phyloP scores from a whole-genome alignment of 2,797 vertebrate genomes.

The Emydoidea blandingii region DNA sequence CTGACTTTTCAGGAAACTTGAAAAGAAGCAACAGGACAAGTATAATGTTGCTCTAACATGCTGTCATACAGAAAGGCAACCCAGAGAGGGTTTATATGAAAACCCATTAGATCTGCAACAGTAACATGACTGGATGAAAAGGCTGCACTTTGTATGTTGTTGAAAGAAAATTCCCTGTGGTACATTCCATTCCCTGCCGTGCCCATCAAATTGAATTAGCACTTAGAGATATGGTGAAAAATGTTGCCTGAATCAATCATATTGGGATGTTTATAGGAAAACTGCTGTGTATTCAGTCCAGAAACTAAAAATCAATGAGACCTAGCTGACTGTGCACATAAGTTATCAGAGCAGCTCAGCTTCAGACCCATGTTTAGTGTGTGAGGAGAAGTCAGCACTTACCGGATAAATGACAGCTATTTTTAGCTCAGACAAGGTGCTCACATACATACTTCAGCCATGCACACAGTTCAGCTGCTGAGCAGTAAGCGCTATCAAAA shows the following conservation, averaged over 20 bases:
- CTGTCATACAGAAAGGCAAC: slow-evolving; percentile 18
- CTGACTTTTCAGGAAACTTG: slow-evolving; percentile 25
- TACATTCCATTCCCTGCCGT: slow-evolving; percentile 34
- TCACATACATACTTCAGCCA: slow-evolving; percentile 16
- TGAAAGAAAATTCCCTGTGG: slow-evolving; percentile 38
- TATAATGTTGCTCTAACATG: background rate
- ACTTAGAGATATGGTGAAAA: slow-evolving; percentile 66
- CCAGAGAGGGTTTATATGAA: slow-evolving; percentile 31
- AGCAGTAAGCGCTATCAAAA: background rate
- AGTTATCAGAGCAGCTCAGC: slow-evolving; percentile 20
- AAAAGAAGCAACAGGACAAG: slow-evolving; percentile 31
- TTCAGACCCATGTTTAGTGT: background rate
- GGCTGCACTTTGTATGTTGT: background rate
- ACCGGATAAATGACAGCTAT: background rate
- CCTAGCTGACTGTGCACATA: background rate
- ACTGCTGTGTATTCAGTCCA: slow-evolving; percentile 35
- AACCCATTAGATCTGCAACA: slow-evolving; percentile 54
- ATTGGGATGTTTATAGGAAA: slow-evolving; percentile 51
- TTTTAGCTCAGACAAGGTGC: slow-evolving; percentile 39
- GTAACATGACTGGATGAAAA: slow-evolving; percentile 31
- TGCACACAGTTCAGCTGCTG: background rate
- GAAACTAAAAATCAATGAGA: slow-evolving; percentile 60
- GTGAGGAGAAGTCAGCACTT: slow-evolving; percentile 23
- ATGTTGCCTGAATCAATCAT: slow-evolving; percentile 58
- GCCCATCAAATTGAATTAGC: slow-evolving; percentile 73